Percentiles rank a stretch among this genome's conserved stretches.
Evolutionary conservation across 2,888 invertebrate genomes (phyloP).

Genomic region (Lottia gigantea): DNA sequence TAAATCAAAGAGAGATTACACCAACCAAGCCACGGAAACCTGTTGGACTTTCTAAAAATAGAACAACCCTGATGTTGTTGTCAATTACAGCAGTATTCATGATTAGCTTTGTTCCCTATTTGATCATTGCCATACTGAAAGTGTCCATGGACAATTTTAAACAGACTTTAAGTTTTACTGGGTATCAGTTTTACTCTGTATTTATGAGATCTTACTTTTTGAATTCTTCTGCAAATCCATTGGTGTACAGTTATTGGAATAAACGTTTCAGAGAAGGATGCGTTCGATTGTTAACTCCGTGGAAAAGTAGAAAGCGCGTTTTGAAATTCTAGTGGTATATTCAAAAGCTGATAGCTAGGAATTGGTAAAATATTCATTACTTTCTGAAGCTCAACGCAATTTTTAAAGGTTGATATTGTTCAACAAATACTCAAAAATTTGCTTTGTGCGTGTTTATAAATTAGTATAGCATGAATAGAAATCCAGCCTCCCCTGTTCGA

Average conservation of each 20-base stretch:
- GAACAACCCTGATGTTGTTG: not conserved
- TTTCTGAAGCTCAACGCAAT: too few species aligned
- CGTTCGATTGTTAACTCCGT: constrained; percentile 22
- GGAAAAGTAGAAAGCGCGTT: not conserved
- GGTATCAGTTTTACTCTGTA: constrained; percentile 38
- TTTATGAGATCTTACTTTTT: constrained; percentile 48
- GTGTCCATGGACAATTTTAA: not conserved
- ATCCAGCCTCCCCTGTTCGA: too few species aligned
- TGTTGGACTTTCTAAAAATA: constrained; percentile 1
- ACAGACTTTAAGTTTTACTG: constrained; percentile 13
- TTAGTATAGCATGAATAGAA: too few species aligned
- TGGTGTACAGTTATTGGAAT: constrained; percentile 50
- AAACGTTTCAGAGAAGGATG: constrained; percentile 40
- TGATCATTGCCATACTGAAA: not conserved
- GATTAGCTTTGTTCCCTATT: not conserved
- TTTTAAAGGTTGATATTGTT: too few species aligned
- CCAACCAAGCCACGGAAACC: not conserved
- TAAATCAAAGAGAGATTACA: not conserved
- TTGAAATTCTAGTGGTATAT: too few species aligned
- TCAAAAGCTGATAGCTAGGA: too few species aligned
- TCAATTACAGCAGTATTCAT: not conserved
- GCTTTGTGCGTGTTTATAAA: too few species aligned
- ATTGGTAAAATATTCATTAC: too few species aligned
- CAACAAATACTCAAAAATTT: too few species aligned
- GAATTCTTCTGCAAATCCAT: constrained; percentile 45